Evolutionary conservation across 2,797 vertebrate genomes (phyloP), one percentile per base, ranked within the genome.

Genomic region (Apogon hyalosoma): DNA sequence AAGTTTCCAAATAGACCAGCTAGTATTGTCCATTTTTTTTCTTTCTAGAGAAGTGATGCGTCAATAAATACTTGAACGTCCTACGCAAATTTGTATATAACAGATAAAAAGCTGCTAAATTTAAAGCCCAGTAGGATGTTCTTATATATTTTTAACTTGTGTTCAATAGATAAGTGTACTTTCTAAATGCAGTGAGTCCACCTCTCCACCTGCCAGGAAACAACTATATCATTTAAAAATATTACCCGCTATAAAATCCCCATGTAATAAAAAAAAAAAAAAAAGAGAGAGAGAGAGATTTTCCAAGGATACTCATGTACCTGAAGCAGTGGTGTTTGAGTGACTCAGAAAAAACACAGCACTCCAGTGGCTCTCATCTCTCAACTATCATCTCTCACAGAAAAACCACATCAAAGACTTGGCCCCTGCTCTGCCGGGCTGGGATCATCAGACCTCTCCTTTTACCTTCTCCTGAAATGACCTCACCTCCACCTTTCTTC

Each of bases 361-460:
- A 2, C 54, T 73, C 45, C 57, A 50, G 46, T 56, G 52, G 46
- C 56, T 80, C 72, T 78, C 73, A 51, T 87, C 71, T 80, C 52
- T 52, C 21, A 63, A 38, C 63, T 47, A 48, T 79, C 71, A 57
- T 83, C 77, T 71, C 72, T 80, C 59, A 48, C 63, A 77, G 63
- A 60, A 65, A 45, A 51, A 69, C 50, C 73, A 86, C 82, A 89
- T 90, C 85, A 92, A 91, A 90, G 78, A 12, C 10, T 57, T n/a
- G 40, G 51, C 49, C 71, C 48, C 61, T n/a, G 24, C 45, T 47
- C 70, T 21, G 46, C 58, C 15, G 48, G 54, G 6, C 57, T 6
- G 11, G 28, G 38, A 68, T 43, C 68, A 61, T 51, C 63, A 24
- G 52, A 42, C 40, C 48, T 67, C 69, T 59, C 72, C 67, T 57